phyloP scores from a whole-genome alignment of 1,140 invertebrate species.

The Centruroides sculpturatus region DNA sequence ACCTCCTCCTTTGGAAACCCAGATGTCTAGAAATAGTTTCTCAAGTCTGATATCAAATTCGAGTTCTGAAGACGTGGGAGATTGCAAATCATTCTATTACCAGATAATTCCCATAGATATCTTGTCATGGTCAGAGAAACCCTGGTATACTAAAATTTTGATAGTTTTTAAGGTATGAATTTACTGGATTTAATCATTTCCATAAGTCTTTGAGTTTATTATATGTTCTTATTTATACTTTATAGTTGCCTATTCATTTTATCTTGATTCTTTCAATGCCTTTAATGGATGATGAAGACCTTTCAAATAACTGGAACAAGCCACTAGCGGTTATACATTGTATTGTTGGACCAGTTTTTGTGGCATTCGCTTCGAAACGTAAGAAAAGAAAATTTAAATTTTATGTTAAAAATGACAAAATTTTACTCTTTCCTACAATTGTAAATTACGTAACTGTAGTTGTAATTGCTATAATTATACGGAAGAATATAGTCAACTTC shows the following conservation, averaged over 20 bases:
- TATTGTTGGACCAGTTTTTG: conserved; percentile 35
- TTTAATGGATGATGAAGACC: conserved; percentile 38
- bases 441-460: too few relatives aligned
- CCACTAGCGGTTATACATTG: conserved; percentile 40
- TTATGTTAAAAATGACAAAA: too few relatives aligned
- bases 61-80: neutral
- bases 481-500: too few relatives aligned
- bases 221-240: neutral
- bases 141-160: neutral
- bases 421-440: too few relatives aligned
- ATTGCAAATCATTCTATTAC: neutral
- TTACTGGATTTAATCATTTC: too few relatives aligned
- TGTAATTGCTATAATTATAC: too few relatives aligned
- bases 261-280: conserved; percentile 43
- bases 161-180: neutral
- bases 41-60: conserved; percentile 2
- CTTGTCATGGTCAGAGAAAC: neutral
- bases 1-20: conserved; percentile 8
- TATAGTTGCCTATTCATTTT: conserved; percentile 38
- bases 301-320: conserved; percentile 43
- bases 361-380: too few relatives aligned
- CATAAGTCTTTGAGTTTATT: too few relatives aligned
- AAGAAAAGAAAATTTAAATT: too few relatives aligned
- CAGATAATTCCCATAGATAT: neutral
- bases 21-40: conserved; percentile 11